Base-by-base conservation (phyloP, 2,888 invertebrate genomes). In the Tubulanus polymorphus region DNA sequence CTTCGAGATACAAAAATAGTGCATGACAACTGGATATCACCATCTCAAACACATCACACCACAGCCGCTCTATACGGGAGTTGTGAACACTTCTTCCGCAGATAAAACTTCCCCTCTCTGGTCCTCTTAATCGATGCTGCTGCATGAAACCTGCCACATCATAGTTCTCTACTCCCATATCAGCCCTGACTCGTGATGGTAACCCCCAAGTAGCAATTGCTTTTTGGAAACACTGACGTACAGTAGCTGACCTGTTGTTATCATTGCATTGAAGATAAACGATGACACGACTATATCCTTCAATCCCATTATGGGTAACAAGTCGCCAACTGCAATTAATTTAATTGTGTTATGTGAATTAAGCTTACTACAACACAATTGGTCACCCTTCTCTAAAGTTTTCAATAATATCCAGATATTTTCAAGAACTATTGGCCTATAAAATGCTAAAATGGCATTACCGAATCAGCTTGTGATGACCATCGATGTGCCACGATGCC, bases 291-390 rank as follows among this genome's bases (percentile, higher is more conserved):
- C 60, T 60, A 41, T 57, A 63, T 3, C 62, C 63, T 62, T 63
- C 61, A 23, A 61, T 54, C 6, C 61, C 59, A 29, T 60, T 60
- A 59, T 63, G 62, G 6, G 62, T 52, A 12, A 63, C 57, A 45
- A 63, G 55, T 28, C 54, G 37, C 62, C 63, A 63, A 37, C 62
- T 63, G 61, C 58, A 55, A n/a, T n/a, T n/a, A n/a, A n/a, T n/a
- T n/a, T n/a, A n/a, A n/a, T n/a, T n/a, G n/a, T n/a, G n/a, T n/a
- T n/a, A n/a, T n/a, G n/a, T n/a, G n/a, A n/a, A n/a, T n/a, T n/a
- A n/a, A n/a, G n/a, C n/a, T n/a, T n/a, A n/a, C n/a, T n/a, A n/a
- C n/a, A n/a, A n/a, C n/a, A n/a, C n/a, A n/a, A n/a, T n/a, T n/a
- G n/a, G n/a, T n/a, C n/a, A n/a, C n/a, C n/a, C n/a, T n/a, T n/a